Evolutionary conservation across 1,140 invertebrate species (phyloP).

Genomic region (Adoxophyes honmai): DNA sequence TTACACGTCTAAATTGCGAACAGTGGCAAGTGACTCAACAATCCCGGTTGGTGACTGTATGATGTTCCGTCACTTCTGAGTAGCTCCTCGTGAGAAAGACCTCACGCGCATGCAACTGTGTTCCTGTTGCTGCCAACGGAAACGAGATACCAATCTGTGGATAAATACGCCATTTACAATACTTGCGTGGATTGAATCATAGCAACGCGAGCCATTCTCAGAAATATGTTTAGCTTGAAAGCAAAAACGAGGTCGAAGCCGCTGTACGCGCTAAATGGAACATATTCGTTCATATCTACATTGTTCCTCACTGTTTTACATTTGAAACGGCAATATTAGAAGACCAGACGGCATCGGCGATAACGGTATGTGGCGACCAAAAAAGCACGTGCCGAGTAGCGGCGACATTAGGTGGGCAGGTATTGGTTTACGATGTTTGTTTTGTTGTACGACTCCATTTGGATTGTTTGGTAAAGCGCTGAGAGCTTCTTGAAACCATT

Average conservation of each 20-base stretch:
- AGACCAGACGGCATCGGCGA: not conserved
- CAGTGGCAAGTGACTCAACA: too few relatives aligned
- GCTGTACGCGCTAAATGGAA: conserved; percentile 11
- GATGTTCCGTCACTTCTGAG: too few relatives aligned
- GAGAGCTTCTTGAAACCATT: too few relatives aligned
- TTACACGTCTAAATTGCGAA: too few relatives aligned
- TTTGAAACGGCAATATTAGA: conserved; percentile 5
- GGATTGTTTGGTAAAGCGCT: too few relatives aligned
- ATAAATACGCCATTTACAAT: not conserved
- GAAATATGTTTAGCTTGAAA: not conserved
- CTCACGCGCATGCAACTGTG: not conserved
- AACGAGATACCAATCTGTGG: conserved; percentile 9
- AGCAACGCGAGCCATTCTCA: not conserved
- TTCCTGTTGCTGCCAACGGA: conserved; percentile 4
- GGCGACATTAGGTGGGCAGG: too few relatives aligned
- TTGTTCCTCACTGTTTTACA: conserved; percentile 48
- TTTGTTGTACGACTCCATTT: too few relatives aligned
- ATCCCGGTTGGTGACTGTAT: too few relatives aligned
- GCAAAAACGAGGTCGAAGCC: not conserved
- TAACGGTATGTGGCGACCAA: conserved; percentile 1
- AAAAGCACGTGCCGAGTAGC: not conserved
- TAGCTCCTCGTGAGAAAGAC: too few relatives aligned
- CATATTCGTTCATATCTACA: conserved; percentile 27
- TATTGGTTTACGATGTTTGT: too few relatives aligned
- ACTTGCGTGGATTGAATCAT: not conserved